Evolutionary conservation across 2,888 invertebrate genomes (phyloP).

Genomic region (Trachelus tabidus): DNA sequence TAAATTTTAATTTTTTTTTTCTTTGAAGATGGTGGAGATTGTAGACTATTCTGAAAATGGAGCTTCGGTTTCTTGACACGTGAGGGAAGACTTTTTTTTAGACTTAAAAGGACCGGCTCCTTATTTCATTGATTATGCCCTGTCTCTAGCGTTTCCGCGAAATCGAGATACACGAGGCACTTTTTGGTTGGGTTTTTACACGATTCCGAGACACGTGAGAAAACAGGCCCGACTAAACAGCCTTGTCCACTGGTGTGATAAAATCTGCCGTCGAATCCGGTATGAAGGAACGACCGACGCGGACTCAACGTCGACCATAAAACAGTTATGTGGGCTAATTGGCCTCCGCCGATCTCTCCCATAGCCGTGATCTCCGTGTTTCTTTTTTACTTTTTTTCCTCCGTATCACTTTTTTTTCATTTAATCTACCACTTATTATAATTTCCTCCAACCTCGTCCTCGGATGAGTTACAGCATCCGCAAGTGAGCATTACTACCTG

Average conservation of each 20-base stretch:
- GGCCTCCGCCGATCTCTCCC: conserved; percentile 36
- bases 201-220: conserved; percentile 44
- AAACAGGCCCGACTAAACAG: conserved; percentile 43
- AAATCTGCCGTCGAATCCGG: conserved; percentile 37
- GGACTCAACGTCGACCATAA: conserved; percentile 40
- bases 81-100: not conserved
- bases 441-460: conserved; percentile 42
- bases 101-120: not conserved
- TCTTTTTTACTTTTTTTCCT: not conserved
- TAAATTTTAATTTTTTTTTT: not conserved
- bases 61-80: not conserved
- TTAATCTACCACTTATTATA: conserved; percentile 28
- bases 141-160: not conserved
- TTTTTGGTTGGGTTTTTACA: not conserved
- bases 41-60: not conserved
- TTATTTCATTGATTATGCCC: not conserved
- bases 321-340: conserved; percentile 57
- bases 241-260: conserved; percentile 41
- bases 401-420: not conserved
- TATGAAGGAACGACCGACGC: conserved; percentile 9
- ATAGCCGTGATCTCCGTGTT: not conserved
- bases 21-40: not conserved
- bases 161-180: not conserved
- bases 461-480: conserved; percentile 57
- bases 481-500: conserved; percentile 60